phyloP scores from a whole-genome alignment of 2,888 invertebrate genomes.

The Drosophila silvestris region DNA sequence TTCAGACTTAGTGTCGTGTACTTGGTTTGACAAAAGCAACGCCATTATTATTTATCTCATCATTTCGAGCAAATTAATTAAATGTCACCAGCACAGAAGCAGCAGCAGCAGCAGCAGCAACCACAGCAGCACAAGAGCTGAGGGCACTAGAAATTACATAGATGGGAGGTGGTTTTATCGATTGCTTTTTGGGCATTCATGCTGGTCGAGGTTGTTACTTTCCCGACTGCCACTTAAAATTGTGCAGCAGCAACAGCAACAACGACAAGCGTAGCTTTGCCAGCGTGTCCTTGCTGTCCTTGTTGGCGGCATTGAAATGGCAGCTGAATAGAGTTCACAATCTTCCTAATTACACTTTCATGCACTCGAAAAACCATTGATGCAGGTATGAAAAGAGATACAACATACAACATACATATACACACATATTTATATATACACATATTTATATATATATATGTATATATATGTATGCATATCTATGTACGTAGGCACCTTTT shows the following conservation, averaged over 20 bases:
- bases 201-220: conserved; percentile 16
- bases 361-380: conserved; percentile 38
- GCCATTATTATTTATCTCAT: conserved; percentile 57
- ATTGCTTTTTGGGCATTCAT: conserved; percentile 35
- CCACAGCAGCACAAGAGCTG: conserved; percentile 1
- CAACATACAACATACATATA: not conserved
- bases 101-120: not conserved
- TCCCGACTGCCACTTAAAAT: conserved; percentile 11
- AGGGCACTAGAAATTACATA: conserved; percentile 17
- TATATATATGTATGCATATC: not conserved
- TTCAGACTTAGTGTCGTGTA: conserved; percentile 4
- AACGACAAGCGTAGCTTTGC: conserved; percentile 10
- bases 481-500: conserved; percentile 10
- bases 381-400: conserved; percentile 9
- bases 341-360: conserved; percentile 51
- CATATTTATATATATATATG: not conserved
- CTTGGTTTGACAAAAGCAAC: conserved; percentile 39
- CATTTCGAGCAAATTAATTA: conserved; percentile 65
- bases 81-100: conserved; percentile 42
- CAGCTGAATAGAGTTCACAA: conserved; percentile 34
- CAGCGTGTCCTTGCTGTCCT: conserved; percentile 41
- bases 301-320: conserved; percentile 49
- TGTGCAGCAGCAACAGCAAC: conserved; percentile 14
- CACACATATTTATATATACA: not conserved
- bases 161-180: conserved; percentile 25